Evolutionary conservation across 1,140 invertebrate genomes (phyloP).

Genomic region (Scaptodrosophila lebanonensis): DNA sequence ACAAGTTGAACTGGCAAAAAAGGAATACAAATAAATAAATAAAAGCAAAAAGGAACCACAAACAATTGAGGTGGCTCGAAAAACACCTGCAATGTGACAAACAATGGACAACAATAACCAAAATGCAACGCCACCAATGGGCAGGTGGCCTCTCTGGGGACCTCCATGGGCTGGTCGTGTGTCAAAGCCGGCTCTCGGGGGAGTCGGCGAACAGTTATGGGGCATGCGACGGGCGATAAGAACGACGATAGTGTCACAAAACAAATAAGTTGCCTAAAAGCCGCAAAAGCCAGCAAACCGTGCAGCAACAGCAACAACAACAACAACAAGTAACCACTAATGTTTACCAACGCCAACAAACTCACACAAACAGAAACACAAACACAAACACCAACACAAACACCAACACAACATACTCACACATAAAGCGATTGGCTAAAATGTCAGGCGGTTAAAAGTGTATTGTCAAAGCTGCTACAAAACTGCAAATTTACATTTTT

Average conservation of each 20-base stretch:
- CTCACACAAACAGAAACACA: too few relatives aligned
- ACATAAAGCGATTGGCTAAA: neutral
- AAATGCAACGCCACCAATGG: too few relatives aligned
- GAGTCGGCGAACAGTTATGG: neutral
- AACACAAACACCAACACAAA: too few relatives aligned
- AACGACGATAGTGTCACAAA: conserved; percentile 3
- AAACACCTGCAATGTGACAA: too few relatives aligned
- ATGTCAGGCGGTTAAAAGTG: neutral
- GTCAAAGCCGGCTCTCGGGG: neutral
- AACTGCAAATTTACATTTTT: too few relatives aligned
- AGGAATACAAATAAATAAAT: neutral
- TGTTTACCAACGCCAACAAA: neutral
- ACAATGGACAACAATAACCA: too few relatives aligned
- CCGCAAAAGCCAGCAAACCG: too few relatives aligned
- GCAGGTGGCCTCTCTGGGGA: neutral
- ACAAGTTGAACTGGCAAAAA: neutral
- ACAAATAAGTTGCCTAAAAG: conserved; percentile 7
- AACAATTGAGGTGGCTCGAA: too few relatives aligned
- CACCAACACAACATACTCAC: too few relatives aligned
- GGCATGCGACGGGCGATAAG: neutral
- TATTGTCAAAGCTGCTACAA: too few relatives aligned
- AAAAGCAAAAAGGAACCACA: neutral
- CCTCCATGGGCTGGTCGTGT: neutral
- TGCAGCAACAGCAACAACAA: neutral
- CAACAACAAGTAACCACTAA: conserved; percentile 3